A percentile compares a stretch with the other conserved stretches of the same genome.
phyloP scores from a whole-genome alignment of 2,797 vertebrate genomes.

The Orientallactaga sibirica region DNA sequence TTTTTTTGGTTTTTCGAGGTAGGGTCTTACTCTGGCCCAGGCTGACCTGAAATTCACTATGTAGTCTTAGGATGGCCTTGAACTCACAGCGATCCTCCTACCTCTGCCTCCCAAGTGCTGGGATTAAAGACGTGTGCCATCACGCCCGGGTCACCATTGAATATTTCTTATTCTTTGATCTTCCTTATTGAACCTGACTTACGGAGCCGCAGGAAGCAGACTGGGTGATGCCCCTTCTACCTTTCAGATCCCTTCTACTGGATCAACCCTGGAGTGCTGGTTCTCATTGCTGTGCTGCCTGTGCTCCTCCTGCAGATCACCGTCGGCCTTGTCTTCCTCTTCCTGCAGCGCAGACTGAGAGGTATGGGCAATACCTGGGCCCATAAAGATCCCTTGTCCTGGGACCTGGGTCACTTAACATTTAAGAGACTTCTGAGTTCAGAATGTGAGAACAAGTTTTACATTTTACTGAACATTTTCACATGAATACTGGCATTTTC shows the following conservation, averaged over 20 bases:
- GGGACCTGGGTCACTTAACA: not conserved
- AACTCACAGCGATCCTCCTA: not conserved
- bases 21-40: too few species aligned
- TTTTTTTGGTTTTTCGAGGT: too few species aligned
- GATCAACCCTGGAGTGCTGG: constrained; percentile 74
- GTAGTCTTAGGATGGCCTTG: too few species aligned
- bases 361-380: constrained; percentile 40
- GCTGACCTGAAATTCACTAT: too few species aligned
- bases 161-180: too few species aligned
- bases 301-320: constrained; percentile 72
- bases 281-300: constrained; percentile 67
- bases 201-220: too few species aligned
- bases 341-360: constrained; percentile 79
- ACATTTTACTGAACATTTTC: not conserved
- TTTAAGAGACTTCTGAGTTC: not conserved
- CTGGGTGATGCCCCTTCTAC: not conserved
- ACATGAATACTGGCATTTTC: not conserved
- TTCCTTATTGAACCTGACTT: not conserved
- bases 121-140: not conserved
- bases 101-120: not conserved
- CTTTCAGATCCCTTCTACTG: constrained; percentile 84
- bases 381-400: not conserved
- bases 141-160: not conserved
- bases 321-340: constrained; percentile 75
- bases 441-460: not conserved